Conservation (phyloP, 2,888 invertebrate species). For the Julus scanicus region DNA sequence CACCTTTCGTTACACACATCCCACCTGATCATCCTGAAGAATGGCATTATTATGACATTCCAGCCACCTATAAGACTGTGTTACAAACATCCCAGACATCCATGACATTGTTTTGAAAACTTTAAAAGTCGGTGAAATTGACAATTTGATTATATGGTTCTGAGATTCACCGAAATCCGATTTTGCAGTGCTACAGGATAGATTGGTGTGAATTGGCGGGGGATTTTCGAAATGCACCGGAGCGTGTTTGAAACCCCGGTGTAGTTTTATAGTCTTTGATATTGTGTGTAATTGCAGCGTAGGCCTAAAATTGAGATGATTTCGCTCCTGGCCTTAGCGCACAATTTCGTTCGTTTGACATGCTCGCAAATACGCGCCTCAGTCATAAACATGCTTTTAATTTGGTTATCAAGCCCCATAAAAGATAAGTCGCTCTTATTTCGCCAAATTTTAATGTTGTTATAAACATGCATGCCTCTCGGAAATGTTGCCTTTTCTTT, state of each 20-base stretch:
- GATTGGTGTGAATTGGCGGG: not conserved
- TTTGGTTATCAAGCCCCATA: not conserved
- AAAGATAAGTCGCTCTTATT: constrained; percentile 1
- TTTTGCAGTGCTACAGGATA: not conserved
- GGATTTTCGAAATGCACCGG: not conserved
- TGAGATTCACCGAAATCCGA: not conserved
- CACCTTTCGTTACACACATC: too few species aligned
- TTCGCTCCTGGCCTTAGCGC: not conserved
- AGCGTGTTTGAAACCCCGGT: not conserved
- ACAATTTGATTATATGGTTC: too few species aligned
- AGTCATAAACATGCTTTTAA: not conserved
- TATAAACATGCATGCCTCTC: constrained; percentile 1
- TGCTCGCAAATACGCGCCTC: not conserved
- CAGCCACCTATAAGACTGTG: too few species aligned
- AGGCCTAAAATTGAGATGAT: not conserved
- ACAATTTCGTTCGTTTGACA: not conserved
- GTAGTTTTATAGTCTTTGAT: not conserved
- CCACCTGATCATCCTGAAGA: too few species aligned
- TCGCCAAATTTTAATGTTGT: constrained; percentile 1
- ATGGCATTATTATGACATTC: too few species aligned
- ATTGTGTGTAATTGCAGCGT: not conserved
- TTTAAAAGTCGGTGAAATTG: too few species aligned
- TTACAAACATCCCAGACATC: too few species aligned
- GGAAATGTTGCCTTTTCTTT: not conserved
- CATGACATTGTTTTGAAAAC: too few species aligned